Percentiles rank a stretch among this genome's conserved stretches.
Conservation (phyloP, 2,888 invertebrate genomes). For the Eupithecia subumbrata region DNA sequence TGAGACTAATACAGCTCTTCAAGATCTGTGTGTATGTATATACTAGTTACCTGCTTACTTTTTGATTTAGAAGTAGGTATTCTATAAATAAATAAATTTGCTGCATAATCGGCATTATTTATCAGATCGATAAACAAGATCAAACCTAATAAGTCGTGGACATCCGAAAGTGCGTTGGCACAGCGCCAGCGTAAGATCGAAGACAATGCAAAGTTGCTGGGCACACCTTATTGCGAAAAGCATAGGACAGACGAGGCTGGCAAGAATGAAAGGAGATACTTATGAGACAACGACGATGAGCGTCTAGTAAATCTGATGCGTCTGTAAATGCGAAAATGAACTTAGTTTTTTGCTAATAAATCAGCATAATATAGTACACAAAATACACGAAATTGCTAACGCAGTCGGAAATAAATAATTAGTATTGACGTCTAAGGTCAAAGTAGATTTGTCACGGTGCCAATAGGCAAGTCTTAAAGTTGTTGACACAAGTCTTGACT, state of each 20-base stretch:
- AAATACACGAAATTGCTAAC: constrained; percentile 16
- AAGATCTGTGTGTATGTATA: neutral
- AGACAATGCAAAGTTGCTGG: neutral
- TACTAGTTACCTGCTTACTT: too few relatives aligned
- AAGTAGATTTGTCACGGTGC: constrained; percentile 54
- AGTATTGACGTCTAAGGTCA: constrained; percentile 55
- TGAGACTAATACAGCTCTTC: neutral
- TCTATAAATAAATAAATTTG: too few relatives aligned
- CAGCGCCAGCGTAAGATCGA: neutral
- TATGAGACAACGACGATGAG: neutral
- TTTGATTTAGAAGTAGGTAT: neutral
- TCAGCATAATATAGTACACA: neutral
- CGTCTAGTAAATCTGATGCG: neutral
- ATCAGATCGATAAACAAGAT: too few relatives aligned
- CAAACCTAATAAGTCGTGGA: neutral
- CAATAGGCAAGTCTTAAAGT: constrained; percentile 48
- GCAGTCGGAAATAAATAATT: constrained; percentile 60
- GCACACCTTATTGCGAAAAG: neutral
- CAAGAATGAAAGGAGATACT: neutral
- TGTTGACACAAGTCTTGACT: constrained; percentile 10
- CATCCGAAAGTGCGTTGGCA: neutral
- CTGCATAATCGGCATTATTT: too few relatives aligned
- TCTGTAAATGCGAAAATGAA: neutral
- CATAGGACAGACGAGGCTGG: neutral
- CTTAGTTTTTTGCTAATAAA: neutral